Percentiles rank a stretch among this genome's conserved stretches.
These are phyloP conservation scores for Cepaea hortensis DNA, from an alignment of 2,888 invertebrate genomes.

Conservation along the genomic window DNA sequence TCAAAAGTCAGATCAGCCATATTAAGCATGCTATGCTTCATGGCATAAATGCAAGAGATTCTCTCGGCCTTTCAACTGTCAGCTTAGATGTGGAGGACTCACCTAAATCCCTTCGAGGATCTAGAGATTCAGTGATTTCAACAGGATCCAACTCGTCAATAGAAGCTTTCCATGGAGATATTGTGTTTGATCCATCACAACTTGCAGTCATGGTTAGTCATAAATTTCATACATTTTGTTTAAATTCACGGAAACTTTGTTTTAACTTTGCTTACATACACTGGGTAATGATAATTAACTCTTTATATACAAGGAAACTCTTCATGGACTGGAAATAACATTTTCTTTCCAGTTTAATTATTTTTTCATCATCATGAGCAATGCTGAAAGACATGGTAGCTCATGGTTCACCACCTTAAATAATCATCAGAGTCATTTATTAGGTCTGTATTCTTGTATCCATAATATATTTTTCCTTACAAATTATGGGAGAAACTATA, in stretches of 20 bases:
- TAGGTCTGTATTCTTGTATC: no score
- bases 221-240: background rate
- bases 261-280: no score
- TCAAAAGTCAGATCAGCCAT: constrained; percentile 12
- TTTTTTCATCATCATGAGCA: background rate
- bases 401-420: no score
- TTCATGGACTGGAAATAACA: no score
- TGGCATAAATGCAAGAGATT: background rate
- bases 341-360: no score
- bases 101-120: background rate
- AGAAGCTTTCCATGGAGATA: background rate
- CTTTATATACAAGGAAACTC: no score
- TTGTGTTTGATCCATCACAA: background rate
- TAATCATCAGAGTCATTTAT: no score
- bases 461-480: no score
- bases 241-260: background rate
- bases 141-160: background rate
- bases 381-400: no score
- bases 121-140: background rate
- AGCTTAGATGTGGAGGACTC: background rate
- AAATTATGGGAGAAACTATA: no score
- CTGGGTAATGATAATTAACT: no score
- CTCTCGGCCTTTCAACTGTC: background rate
- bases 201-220: background rate
- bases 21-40: constrained; percentile 30